Conservation (phyloP, 2,888 invertebrate species). For the Scaptomyza tumidula region DNA sequence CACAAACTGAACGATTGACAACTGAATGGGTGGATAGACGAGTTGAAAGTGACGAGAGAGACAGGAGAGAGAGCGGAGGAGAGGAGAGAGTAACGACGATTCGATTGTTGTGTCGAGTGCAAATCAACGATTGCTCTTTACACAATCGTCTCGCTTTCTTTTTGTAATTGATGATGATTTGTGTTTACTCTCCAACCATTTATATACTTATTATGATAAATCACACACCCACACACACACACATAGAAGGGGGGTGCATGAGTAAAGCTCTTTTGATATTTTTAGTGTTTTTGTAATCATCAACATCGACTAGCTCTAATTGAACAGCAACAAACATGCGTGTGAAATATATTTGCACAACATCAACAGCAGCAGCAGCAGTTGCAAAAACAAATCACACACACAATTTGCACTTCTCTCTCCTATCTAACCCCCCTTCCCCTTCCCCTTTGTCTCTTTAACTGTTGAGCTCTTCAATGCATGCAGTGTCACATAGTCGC, state of each 20-base stretch:
- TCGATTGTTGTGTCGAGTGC: constrained; percentile 41
- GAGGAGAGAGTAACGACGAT: neutral
- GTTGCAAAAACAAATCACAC: neutral
- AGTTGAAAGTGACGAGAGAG: neutral
- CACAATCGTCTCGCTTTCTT: constrained; percentile 33
- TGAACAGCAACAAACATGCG: constrained; percentile 71
- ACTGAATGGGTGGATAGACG: neutral
- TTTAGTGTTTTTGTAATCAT: constrained; percentile 76
- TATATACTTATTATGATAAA: constrained; percentile 82
- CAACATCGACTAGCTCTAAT: constrained; percentile 70
- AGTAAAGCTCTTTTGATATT: constrained; percentile 62
- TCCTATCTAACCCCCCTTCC: too few relatives aligned
- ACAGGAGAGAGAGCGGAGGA: neutral
- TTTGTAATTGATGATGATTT: constrained; percentile 75
- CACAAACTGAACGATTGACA: constrained; percentile 32
- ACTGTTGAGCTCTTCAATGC: constrained; percentile 46
- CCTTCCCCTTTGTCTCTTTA: too few relatives aligned
- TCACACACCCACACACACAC: constrained; percentile 54
- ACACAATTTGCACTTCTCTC: neutral
- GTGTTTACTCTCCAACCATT: constrained; percentile 57
- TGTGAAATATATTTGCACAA: constrained; percentile 63
- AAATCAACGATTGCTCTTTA: constrained; percentile 57
- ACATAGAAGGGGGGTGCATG: neutral
- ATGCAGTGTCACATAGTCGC: constrained; percentile 50
- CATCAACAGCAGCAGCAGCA: constrained; percentile 9